These are phyloP conservation scores for Psephotus haematonotus DNA, from an alignment of 2,113 vertebrate genomes.

Conservation along the genomic window DNA sequence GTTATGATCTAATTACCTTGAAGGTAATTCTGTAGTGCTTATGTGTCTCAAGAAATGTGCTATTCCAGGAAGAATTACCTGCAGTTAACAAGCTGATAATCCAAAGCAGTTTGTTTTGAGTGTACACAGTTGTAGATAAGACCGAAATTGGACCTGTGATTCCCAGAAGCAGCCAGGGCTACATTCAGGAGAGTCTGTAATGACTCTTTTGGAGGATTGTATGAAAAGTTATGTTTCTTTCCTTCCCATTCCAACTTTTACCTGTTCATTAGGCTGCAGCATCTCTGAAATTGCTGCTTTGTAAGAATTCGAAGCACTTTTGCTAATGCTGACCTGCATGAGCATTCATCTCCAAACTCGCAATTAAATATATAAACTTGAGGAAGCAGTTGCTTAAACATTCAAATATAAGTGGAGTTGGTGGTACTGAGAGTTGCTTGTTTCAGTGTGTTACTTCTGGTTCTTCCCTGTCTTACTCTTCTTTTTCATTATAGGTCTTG, in stretches of 20 bases:
- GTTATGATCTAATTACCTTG: neutral
- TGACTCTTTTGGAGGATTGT: neutral
- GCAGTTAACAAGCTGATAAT: neutral
- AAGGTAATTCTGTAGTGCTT: neutral
- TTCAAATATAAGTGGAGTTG: neutral
- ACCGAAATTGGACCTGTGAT: rapidly evolving
- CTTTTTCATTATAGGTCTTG: slow-evolving; percentile 79
- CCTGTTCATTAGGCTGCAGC: neutral
- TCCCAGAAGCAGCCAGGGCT: neutral
- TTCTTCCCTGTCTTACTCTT: neutral
- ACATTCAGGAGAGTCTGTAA: neutral
- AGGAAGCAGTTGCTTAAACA: neutral
- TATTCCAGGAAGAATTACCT: neutral
- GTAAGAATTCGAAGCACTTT: neutral
- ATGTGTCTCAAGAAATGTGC: neutral
- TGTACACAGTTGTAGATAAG: neutral
- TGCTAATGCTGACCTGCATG: rapidly evolving
- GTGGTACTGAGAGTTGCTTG: neutral
- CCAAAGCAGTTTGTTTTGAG: neutral
- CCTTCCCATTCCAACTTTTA: neutral
- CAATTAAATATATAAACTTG: neutral
- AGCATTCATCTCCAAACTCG: neutral
- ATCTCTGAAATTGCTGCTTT: neutral
- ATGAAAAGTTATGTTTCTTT: neutral
- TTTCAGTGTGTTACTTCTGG: neutral